Percentiles rank a stretch among this genome's conserved stretches.
These are phyloP conservation scores for Bemisia tabaci DNA, from an alignment of 1,140 invertebrate genomes.

Conservation along the genomic window DNA sequence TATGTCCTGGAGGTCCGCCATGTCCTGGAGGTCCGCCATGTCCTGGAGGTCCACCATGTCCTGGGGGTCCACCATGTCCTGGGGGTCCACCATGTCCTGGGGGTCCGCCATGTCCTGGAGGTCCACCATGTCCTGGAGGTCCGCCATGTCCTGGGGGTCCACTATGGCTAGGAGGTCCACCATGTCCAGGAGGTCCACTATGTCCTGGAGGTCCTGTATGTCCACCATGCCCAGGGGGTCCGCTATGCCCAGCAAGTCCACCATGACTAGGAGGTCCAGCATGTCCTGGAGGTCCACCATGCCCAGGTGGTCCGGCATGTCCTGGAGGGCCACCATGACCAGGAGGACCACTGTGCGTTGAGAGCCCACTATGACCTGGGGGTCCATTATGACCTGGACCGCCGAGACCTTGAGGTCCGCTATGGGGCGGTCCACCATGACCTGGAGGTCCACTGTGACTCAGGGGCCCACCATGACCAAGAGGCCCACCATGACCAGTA, in stretches of 20 bases:
- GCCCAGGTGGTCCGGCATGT: background rate
- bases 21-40: background rate
- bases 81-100: background rate
- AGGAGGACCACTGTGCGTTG: background rate
- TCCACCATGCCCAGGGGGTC: background rate
- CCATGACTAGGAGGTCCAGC: background rate
- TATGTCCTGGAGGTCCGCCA: background rate
- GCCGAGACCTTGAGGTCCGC: background rate
- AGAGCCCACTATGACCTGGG: background rate
- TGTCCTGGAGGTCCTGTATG: background rate
- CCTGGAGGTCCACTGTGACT: background rate
- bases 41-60: background rate
- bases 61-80: background rate
- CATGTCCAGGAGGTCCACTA: background rate
- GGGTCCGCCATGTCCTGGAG: background rate
- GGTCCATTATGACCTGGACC: background rate
- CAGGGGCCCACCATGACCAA: background rate
- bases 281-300: background rate
- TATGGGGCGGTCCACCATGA: background rate
- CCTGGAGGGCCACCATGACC: background rate
- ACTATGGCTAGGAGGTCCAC: background rate
- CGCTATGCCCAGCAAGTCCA: background rate
- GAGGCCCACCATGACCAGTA: background rate
- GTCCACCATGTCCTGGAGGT: background rate
- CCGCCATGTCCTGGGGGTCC: background rate